Evolutionary conservation across 2,888 invertebrate genomes (phyloP).

Genomic region (Pedicia rivosa): DNA sequence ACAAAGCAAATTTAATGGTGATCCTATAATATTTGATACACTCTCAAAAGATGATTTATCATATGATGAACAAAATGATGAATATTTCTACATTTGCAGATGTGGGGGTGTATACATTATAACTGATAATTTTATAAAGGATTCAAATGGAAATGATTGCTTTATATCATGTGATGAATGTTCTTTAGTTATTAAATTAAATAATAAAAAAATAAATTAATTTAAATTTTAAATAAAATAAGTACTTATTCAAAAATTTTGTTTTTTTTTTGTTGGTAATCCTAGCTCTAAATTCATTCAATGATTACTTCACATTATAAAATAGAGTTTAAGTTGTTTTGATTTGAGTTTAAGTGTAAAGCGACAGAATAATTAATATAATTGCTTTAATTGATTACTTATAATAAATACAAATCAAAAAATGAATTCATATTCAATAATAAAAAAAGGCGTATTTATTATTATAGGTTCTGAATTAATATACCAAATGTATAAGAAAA

Average conservation of each 20-base stretch:
- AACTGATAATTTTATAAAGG: slow-evolving; percentile 16
- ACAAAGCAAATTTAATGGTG: slow-evolving; percentile 39
- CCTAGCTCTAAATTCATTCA: too few relatives aligned
- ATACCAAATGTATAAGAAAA: too few relatives aligned
- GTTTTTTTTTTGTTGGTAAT: too few relatives aligned
- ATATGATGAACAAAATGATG: slow-evolving; percentile 23
- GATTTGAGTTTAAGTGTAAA: too few relatives aligned
- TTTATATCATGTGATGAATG: slow-evolving; percentile 55
- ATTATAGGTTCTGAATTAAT: too few relatives aligned
- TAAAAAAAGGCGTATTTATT: too few relatives aligned
- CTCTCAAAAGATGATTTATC: slow-evolving; percentile 35
- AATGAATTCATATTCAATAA: too few relatives aligned
- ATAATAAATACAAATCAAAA: too few relatives aligned
- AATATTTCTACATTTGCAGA: slow-evolving; percentile 43
- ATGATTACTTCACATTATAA: too few relatives aligned
- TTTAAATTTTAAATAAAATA: not conserved
- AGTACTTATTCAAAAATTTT: not conserved
- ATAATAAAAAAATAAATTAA: not conserved
- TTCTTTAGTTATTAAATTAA: slow-evolving; percentile 41
- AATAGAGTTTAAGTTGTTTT: too few relatives aligned
- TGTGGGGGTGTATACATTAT: slow-evolving; percentile 43
- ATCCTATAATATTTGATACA: slow-evolving; percentile 42
- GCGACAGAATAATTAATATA: too few relatives aligned
- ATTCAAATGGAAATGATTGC: slow-evolving; percentile 29
- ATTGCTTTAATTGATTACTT: too few relatives aligned